Conservation (phyloP, 2,888 invertebrate genomes). For the Chorisops tibialis region DNA sequence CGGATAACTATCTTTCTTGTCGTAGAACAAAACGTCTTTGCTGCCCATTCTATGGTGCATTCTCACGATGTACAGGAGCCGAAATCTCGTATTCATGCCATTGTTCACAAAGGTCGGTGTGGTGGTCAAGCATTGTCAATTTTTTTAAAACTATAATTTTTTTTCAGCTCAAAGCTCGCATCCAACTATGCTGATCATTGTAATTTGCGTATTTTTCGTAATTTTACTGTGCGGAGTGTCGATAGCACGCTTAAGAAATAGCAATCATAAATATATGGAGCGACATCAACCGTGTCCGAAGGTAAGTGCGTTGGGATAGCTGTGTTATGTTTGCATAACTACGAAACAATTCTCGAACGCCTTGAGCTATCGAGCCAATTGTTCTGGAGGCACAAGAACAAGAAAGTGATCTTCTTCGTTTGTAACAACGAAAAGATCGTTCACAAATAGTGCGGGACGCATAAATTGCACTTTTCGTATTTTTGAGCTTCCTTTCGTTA, state of each 20-base stretch:
- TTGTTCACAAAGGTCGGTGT: conserved; percentile 44
- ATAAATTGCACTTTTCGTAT: too few species aligned
- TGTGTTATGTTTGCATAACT: too few species aligned
- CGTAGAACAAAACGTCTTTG: conserved; percentile 48
- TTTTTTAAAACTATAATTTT: neutral
- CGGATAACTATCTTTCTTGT: conserved; percentile 23
- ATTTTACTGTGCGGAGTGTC: conserved; percentile 49
- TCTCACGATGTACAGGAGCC: conserved; percentile 50
- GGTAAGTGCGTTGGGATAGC: too few species aligned
- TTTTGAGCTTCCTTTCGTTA: too few species aligned
- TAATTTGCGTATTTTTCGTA: conserved; percentile 50
- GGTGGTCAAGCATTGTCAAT: neutral
- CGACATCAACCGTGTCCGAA: conserved; percentile 50
- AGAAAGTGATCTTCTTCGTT: too few species aligned
- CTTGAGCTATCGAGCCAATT: too few species aligned
- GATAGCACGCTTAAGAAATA: conserved; percentile 48
- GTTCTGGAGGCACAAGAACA: too few species aligned
- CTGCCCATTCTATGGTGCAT: conserved; percentile 51
- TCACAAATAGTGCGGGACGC: too few species aligned
- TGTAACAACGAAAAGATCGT: too few species aligned
- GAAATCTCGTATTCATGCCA: conserved; percentile 45
- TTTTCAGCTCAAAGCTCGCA: conserved; percentile 48
- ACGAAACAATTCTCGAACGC: too few species aligned
- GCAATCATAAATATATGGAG: conserved; percentile 45
- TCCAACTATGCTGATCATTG: conserved; percentile 50